Percentiles rank a stretch among this genome's conserved stretches.
phyloP scores from a whole-genome alignment of 2,797 vertebrate genomes.

The Passerculus sandwichensis region DNA sequence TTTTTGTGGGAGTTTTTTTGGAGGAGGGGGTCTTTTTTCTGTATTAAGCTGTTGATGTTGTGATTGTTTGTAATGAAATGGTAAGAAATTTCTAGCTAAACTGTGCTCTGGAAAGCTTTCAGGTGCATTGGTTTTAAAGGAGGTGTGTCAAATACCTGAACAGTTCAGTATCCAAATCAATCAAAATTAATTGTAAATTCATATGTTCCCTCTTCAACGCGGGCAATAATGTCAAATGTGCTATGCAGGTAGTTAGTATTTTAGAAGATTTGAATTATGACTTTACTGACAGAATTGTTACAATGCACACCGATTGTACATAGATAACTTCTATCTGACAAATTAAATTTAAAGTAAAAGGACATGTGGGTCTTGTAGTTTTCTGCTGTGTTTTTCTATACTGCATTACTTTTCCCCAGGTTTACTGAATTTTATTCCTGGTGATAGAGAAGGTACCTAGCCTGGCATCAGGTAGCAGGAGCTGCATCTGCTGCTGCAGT shows the following conservation, averaged over 20 bases:
- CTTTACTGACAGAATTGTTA: conserved; percentile 90
- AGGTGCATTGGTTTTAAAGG: conserved; percentile 74
- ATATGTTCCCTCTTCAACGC: conserved; percentile 80
- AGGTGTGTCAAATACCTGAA: conserved; percentile 39
- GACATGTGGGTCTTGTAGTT: conserved; percentile 79
- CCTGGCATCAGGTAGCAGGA: neutral
- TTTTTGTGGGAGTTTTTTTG: neutral
- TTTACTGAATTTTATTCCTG: conserved; percentile 17
- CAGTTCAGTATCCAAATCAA: conserved; percentile 66
- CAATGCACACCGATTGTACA: conserved; percentile 92
- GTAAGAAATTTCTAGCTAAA: conserved; percentile 27
- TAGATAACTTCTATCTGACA: conserved; percentile 94
- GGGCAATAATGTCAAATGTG: conserved; percentile 96
- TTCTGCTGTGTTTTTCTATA: conserved; percentile 70
- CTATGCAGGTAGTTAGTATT: conserved; percentile 97
- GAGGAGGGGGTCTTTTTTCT: neutral
- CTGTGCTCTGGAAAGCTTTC: conserved; percentile 66
- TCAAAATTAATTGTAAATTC: conserved; percentile 78
- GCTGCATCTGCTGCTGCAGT: neutral
- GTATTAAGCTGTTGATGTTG: conserved; percentile 73
- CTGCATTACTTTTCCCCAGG: neutral
- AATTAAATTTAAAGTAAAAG: conserved; percentile 96
- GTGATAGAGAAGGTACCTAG: neutral
- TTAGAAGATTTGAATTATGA: conserved; percentile 81
- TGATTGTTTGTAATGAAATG: conserved; percentile 73